A percentile compares a stretch with the other conserved stretches of the same genome.
phyloP scores from a whole-genome alignment of 2,797 vertebrate species.

The Myotis findleyi region DNA sequence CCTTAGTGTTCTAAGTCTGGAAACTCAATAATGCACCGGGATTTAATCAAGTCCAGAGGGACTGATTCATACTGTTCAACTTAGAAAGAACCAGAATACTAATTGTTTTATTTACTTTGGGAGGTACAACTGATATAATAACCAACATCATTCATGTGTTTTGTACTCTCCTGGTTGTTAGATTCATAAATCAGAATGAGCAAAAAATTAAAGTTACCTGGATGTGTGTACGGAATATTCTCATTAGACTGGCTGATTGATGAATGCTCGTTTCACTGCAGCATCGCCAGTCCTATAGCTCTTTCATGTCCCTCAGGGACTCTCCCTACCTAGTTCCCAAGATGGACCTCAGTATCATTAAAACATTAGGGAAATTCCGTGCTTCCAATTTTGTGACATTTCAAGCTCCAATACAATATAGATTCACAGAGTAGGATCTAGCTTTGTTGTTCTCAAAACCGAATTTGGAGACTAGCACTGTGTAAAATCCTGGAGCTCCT shows the following conservation, averaged over 20 bases:
- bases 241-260: not conserved
- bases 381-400: not conserved
- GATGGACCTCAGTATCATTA: not conserved
- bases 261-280: not conserved
- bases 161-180: not conserved
- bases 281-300: not conserved
- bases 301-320: not conserved
- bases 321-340: not conserved
- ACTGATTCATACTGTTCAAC: not conserved
- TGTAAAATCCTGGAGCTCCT: not conserved
- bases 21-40: not conserved
- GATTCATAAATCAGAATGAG: constrained; percentile 15
- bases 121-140: not conserved
- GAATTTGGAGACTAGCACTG: not conserved
- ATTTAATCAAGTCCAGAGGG: not conserved
- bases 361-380: not conserved
- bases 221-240: not conserved
- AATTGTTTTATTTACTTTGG: constrained; percentile 24
- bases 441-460: not conserved
- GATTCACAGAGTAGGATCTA: not conserved
- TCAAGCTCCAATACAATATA: no score
- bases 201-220: not conserved
- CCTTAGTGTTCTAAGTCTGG: not conserved
- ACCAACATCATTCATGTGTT: not conserved
- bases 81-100: not conserved